Conservation (phyloP, 2,113 vertebrate species). For the Syngnathoides biaculeatus region DNA sequence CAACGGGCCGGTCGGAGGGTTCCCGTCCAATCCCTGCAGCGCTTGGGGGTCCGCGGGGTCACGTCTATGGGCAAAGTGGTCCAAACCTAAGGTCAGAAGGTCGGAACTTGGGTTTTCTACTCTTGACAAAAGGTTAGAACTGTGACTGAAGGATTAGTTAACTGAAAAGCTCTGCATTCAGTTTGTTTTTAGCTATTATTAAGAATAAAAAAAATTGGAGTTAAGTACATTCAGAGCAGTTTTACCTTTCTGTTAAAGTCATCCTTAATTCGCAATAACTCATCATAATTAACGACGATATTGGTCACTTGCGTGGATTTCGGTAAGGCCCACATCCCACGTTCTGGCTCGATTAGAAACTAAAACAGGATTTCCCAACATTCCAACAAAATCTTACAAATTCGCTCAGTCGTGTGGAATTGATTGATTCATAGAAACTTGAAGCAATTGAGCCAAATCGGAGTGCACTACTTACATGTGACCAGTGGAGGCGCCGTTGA, state of each 20-base stretch:
- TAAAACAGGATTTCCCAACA: no score
- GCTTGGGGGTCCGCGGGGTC: slow-evolving; percentile 34
- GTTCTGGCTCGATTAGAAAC: no score
- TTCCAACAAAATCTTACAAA: no score
- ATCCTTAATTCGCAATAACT: no score
- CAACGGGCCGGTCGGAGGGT: slow-evolving; percentile 8
- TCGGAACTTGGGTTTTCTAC: slow-evolving; percentile 32
- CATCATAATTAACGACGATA: no score
- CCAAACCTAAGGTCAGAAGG: slow-evolving; percentile 53
- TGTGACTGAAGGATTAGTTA: slow-evolving; percentile 39
- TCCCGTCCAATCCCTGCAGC: slow-evolving; percentile 9
- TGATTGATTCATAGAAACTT: no score
- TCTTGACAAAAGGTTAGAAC: slow-evolving; percentile 36
- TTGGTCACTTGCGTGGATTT: no score
- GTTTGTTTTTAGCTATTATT: slow-evolving; percentile 43
- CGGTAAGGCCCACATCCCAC: no score
- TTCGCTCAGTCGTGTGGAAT: no score
- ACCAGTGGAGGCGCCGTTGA: not conserved
- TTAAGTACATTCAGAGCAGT: not conserved
- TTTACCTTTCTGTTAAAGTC: no score
- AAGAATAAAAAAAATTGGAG: slow-evolving; percentile 34
- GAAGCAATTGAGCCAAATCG: no score
- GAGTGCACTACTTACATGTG: not conserved
- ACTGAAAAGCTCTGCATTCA: slow-evolving; percentile 22
- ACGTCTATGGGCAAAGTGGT: slow-evolving; percentile 16